Conservation (phyloP, 2,888 invertebrate genomes). For the Apantesis nais region DNA sequence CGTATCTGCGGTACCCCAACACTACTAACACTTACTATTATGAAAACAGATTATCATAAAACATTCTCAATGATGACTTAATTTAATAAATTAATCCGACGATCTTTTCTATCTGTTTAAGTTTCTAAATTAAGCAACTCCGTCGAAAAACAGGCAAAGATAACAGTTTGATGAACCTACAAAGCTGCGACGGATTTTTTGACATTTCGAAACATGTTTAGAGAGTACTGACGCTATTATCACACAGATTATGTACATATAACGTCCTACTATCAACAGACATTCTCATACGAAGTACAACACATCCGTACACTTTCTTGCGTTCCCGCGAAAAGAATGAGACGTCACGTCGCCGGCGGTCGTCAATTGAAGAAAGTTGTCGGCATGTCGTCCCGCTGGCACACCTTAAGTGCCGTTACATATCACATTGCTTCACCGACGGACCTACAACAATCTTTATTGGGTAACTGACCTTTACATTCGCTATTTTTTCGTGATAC, state of each 20-base stretch:
- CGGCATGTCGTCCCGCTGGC: conserved; percentile 45
- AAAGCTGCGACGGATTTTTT: too few relatives aligned
- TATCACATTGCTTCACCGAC: conserved; percentile 56
- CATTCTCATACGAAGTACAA: conserved; percentile 17
- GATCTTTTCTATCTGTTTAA: not conserved
- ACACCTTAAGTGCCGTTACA: conserved; percentile 60
- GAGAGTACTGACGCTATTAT: not conserved
- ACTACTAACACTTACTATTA: too few relatives aligned
- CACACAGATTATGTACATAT: conserved; percentile 17
- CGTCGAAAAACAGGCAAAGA: not conserved
- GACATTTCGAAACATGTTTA: not conserved
- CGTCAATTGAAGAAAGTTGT: conserved; percentile 64
- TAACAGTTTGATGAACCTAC: not conserved
- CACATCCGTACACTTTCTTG: conserved; percentile 30
- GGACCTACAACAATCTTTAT: conserved; percentile 46
- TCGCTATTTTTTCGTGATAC: conserved; percentile 37
- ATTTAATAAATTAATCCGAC: too few relatives aligned
- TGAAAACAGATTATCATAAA: too few relatives aligned
- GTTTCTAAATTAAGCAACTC: not conserved
- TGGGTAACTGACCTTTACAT: conserved; percentile 68
- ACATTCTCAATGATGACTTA: too few relatives aligned
- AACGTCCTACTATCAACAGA: conserved; percentile 41
- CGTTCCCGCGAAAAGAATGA: conserved; percentile 47
- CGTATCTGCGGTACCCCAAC: too few relatives aligned
- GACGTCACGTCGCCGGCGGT: conserved; percentile 35